Base-by-base conservation (phyloP, 2,113 vertebrate genomes). In the Lagopus leucura region DNA sequence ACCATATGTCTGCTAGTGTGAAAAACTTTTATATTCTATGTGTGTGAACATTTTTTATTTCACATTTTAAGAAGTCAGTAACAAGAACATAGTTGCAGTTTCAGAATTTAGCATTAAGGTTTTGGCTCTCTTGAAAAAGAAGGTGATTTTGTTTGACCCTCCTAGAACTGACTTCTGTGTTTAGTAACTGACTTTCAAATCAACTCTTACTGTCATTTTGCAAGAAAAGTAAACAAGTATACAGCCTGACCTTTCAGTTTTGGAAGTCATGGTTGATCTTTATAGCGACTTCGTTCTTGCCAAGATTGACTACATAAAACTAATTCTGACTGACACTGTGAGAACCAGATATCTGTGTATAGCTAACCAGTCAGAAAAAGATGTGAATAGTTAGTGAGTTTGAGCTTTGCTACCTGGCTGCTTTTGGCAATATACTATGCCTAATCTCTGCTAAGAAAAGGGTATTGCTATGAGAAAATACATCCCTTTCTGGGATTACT, bases 241-340 rank as follows among this genome's bases (percentile, higher is more conserved):
- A 12, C 15, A 54, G 19, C 43, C 50, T 67, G 60, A 86, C 78
- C 72, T 95, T 82, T 93, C 65, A 72, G 17, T 64, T 75, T 70
- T 63, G 10, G 65, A 55, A 24, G 42, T 64, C 86, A 43, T 10
- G 32, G 82, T 85, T 69, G 42, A 28, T 34, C 86, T 88, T 96
- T 94, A 28, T 90, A 94, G 93, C 17, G 19, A 80, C 48, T 94
- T 86, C 73, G 57, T 17, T 96, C 72, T 90, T 87, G 91, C 61
- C 52, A 66, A 73, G 40, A 82, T 43, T 72, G 67, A 90, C 57
- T 83, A 45, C 57, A 34, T 89, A 65, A 82, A 92, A 77, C 28
- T 24, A 7, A 8, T 78, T 65, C 10, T 22, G 48, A 75, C 24
- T 78, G 83, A 65, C 73, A 13, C 50, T 70, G 74, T 2, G 14